These are phyloP conservation scores for Micrasema longulum DNA, from an alignment of 1,140 invertebrate species.

Conservation along the genomic window DNA sequence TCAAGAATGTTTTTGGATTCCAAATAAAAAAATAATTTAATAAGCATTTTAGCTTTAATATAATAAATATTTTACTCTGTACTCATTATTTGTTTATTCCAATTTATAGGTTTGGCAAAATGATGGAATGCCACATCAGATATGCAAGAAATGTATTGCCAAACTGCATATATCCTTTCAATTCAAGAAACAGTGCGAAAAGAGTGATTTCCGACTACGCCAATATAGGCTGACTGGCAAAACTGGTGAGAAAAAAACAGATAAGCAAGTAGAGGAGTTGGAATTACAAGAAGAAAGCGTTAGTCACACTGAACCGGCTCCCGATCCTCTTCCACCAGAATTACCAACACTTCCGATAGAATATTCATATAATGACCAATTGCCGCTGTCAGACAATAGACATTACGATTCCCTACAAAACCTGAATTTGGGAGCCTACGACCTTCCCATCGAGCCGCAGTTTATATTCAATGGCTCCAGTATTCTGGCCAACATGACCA, in stretches of 20 bases:
- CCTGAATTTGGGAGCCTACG: conserved; percentile 29
- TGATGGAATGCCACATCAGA: conserved; percentile 62
- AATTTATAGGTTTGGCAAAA: conserved; percentile 62
- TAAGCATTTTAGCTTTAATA: too few species aligned
- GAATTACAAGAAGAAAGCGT: background rate
- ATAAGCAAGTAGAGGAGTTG: conserved; percentile 41
- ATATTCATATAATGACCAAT: conserved; percentile 14
- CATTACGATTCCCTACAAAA: conserved; percentile 47
- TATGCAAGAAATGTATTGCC: conserved; percentile 63
- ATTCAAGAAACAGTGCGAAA: conserved; percentile 64
- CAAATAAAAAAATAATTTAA: too few species aligned
- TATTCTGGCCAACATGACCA: conserved; percentile 45
- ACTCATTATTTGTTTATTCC: background rate
- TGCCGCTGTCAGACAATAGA: conserved; percentile 32
- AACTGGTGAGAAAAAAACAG: conserved; percentile 40
- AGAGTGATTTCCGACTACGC: conserved; percentile 60
- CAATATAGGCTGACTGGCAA: conserved; percentile 55
- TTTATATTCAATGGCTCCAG: conserved; percentile 41
- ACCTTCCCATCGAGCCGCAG: conserved; percentile 38
- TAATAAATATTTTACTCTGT: background rate
- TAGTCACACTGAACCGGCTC: background rate
- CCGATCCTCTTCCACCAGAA: conserved; percentile 8
- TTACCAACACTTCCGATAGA: background rate
- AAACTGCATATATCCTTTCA: conserved; percentile 63
- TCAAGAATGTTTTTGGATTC: too few species aligned